Evolutionary conservation across 1,140 invertebrate species (phyloP), one percentile per base, ranked within the genome.

Genomic region (Bombus haemorrhoidalis): DNA sequence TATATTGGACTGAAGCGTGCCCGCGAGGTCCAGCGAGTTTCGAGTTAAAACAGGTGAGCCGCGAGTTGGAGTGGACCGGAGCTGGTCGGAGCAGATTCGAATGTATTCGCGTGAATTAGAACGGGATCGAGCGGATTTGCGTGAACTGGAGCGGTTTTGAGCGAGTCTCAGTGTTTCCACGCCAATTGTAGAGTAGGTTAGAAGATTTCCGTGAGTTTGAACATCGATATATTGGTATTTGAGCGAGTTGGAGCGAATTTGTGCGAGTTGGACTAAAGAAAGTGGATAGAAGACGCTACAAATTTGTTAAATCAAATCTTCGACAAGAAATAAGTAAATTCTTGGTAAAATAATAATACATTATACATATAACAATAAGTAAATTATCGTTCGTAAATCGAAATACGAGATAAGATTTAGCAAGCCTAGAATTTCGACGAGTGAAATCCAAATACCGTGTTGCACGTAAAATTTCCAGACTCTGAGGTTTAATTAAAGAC

Each of bases 381-480:
- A 18, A 47, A 47, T 47, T 28, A 28, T 62, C 2, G 12, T n/a
- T 62, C 12, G 10, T n/a, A 62, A n/a, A 0, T 62, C 2, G 28
- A 62, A 5, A n/a, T 13, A 62, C 10, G 4, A 4, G 1, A 28
- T 13, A 9, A 62, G 59, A 3, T 62, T 62, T 5, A 6, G 15
- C 47, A 64, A 64, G 1, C 5, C n/a, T 15, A 18, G 2, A 32
- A 15, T 64, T 32, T 4, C n/a, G 28, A 18, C 13, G 62, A 15
- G 1, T 18, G 2, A 18, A 15, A n/a, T 18, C 6, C 15, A 62
- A 13, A n/a, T n/a, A 62, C 0, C 28, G 28, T 13, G 0, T n/a
- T 12, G 59, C 59, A 2, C 1, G 28, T 53, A 53, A 22, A 53
- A 53, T 53, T 53, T 53, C 43, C 5, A 18, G 15, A 18, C 15